Conservation (phyloP, 1,140 invertebrate species). For the Hycleus cichorii region DNA sequence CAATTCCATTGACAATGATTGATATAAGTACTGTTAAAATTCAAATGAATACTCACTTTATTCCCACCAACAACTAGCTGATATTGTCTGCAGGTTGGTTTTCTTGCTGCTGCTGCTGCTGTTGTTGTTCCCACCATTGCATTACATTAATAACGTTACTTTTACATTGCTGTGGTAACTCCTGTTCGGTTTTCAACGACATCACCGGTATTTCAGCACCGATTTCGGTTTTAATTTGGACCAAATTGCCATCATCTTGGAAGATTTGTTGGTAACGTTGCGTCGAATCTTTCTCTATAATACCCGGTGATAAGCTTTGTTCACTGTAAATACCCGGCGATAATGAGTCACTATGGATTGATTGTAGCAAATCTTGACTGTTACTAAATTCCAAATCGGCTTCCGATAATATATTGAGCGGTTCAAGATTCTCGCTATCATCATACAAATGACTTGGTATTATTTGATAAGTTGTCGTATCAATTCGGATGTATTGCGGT, state of each 20-base stretch:
- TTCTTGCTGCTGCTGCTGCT: slow-evolving; percentile 10
- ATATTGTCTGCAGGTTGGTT: no score
- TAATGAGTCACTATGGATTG: slow-evolving; percentile 32
- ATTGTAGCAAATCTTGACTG: slow-evolving; percentile 30
- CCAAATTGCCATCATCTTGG: slow-evolving; percentile 17
- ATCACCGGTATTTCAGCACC: slow-evolving; percentile 29
- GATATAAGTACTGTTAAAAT: no score
- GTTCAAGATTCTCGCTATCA: slow-evolving; percentile 38
- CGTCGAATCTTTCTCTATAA: slow-evolving; percentile 8
- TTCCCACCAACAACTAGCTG: no score
- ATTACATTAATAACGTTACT: slow-evolving; percentile 42
- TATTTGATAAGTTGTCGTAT: slow-evolving; percentile 43
- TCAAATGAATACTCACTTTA: no score
- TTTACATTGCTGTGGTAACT: slow-evolving; percentile 38
- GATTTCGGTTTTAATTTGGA: slow-evolving; percentile 24
- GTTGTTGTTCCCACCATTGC: slow-evolving; percentile 47
- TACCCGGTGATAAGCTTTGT: slow-evolving; percentile 33
- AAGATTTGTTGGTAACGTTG: slow-evolving; percentile 32
- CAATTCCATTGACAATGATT: no score
- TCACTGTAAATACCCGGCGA: slow-evolving; percentile 37
- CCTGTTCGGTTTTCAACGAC: slow-evolving; percentile 30
- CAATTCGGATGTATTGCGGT: slow-evolving; percentile 42
- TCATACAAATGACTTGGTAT: slow-evolving; percentile 39
- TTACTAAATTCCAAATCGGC: slow-evolving; percentile 26
- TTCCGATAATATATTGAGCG: slow-evolving; percentile 29